A percentile compares a stretch with the other conserved stretches of the same genome.
phyloP scores from a whole-genome alignment of 2,888 invertebrate species.

The Drosophila mercatorum region DNA sequence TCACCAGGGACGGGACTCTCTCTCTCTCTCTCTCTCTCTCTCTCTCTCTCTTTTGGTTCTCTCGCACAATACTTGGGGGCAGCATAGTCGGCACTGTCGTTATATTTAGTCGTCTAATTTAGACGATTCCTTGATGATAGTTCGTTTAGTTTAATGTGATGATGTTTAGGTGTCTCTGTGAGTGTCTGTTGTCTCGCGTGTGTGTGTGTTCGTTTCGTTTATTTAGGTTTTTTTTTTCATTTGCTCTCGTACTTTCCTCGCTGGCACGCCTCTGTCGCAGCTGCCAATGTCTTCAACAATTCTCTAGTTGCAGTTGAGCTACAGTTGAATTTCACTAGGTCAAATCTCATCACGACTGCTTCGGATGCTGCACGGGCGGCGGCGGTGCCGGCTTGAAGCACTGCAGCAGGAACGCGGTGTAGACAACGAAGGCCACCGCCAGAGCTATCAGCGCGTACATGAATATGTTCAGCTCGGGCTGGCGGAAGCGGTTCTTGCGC shows the following conservation, averaged over 20 bases:
- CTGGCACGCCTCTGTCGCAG: constrained; percentile 41
- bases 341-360: constrained; percentile 82
- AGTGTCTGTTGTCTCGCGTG: neutral
- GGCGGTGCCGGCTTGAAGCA: constrained; percentile 92
- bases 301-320: constrained; percentile 26
- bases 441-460: constrained; percentile 96
- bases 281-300: constrained; percentile 35
- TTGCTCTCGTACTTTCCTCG: constrained; percentile 36
- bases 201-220: constrained; percentile 36
- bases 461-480: constrained; percentile 96
- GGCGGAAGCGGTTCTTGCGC: constrained; percentile 95
- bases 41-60: constrained; percentile 9
- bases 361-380: constrained; percentile 85
- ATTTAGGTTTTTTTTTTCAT: constrained; percentile 31
- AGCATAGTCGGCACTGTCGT: constrained; percentile 51
- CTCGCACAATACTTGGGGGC: constrained; percentile 56
- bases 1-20: neutral
- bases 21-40: neutral
- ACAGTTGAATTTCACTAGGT: constrained; percentile 9
- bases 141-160: constrained; percentile 45
- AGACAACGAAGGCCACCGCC: constrained; percentile 93
- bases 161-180: constrained; percentile 21
- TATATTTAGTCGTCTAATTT: constrained; percentile 71
- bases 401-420: constrained; percentile 95
- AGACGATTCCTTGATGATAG: constrained; percentile 67